phyloP scores from a whole-genome alignment of 2,888 invertebrate species.

The Smittia aterrima region DNA sequence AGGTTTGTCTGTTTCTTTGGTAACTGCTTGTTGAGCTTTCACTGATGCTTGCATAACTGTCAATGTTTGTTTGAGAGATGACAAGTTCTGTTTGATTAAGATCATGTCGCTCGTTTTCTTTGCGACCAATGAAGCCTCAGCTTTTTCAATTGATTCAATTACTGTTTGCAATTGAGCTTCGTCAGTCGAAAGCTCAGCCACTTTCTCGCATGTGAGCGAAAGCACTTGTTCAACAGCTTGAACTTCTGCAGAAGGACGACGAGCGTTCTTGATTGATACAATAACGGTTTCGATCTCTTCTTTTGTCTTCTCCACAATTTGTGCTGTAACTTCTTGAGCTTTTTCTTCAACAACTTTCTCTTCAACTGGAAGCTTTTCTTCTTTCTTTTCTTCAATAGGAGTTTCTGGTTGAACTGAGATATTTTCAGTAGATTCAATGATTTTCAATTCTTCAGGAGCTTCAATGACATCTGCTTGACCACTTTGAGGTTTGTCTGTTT shows the following conservation, averaged over 20 bases:
- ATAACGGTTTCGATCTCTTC: neutral
- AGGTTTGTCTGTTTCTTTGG: slow-evolving; percentile 15
- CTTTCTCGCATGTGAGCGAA: slow-evolving; percentile 39
- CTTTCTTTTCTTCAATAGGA: no score
- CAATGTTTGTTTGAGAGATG: slow-evolving; percentile 32
- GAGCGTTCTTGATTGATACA: slow-evolving; percentile 1
- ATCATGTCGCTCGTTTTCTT: slow-evolving; percentile 36
- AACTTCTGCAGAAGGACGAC: slow-evolving; percentile 22
- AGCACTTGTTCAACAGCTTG: slow-evolving; percentile 32
- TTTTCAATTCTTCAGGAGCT: no score
- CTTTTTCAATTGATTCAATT: slow-evolving; percentile 38
- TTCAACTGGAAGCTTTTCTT: no score
- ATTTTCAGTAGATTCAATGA: no score
- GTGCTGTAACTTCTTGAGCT: neutral
- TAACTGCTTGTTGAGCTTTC: slow-evolving; percentile 38
- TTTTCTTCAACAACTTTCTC: no score
- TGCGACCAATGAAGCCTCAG: slow-evolving; percentile 19
- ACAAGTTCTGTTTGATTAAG: slow-evolving; percentile 23
- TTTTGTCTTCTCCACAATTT: no score
- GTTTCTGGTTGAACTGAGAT: no score
- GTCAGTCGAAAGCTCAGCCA: slow-evolving; percentile 34
- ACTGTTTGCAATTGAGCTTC: slow-evolving; percentile 39
- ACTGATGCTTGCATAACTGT: neutral
- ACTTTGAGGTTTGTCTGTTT: neutral
- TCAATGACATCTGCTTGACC: neutral